A percentile compares a stretch with the other conserved stretches of the same genome.
Evolutionary conservation across 1,140 invertebrate genomes (phyloP).

Genomic region (Glomeris maerens): DNA sequence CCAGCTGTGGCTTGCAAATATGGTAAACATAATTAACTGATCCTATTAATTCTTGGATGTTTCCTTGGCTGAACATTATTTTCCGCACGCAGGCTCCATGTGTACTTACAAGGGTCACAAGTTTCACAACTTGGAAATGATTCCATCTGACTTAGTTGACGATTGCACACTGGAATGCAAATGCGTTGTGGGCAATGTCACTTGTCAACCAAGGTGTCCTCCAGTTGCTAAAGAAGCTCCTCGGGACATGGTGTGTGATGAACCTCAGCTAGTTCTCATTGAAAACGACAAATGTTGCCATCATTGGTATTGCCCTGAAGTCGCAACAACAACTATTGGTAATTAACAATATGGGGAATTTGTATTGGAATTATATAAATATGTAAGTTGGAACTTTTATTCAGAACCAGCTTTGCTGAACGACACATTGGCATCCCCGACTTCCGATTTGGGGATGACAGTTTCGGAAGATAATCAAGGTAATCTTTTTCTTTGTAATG

Average conservation of each 20-base stretch:
- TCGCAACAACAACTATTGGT: too few species aligned
- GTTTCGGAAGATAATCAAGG: too few species aligned
- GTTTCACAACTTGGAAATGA: conserved; percentile 45
- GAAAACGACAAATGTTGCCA: conserved; percentile 55
- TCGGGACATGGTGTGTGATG: conserved; percentile 47
- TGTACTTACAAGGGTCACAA: conserved; percentile 32
- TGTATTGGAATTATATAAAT: too few species aligned
- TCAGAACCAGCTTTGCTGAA: too few species aligned
- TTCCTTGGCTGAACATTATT: conserved; percentile 2
- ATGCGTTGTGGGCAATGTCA: conserved; percentile 69
- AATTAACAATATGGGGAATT: too few species aligned
- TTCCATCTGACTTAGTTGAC: conserved; percentile 45
- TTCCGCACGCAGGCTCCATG: conserved; percentile 16
- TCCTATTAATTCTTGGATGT: neutral
- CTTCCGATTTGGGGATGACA: too few species aligned
- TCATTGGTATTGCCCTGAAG: conserved; percentile 24
- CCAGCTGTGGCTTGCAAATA: conserved; percentile 40
- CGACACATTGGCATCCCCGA: too few species aligned
- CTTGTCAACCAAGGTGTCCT: conserved; percentile 62
- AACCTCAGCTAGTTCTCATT: conserved; percentile 48
- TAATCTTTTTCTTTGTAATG: too few species aligned
- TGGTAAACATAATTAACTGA: conserved; percentile 24
- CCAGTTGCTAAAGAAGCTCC: conserved; percentile 57
- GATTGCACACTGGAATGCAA: conserved; percentile 72
- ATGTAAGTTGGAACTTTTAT: too few species aligned